Conservation (phyloP, 2,888 invertebrate species). For the Tenthredo livida region DNA sequence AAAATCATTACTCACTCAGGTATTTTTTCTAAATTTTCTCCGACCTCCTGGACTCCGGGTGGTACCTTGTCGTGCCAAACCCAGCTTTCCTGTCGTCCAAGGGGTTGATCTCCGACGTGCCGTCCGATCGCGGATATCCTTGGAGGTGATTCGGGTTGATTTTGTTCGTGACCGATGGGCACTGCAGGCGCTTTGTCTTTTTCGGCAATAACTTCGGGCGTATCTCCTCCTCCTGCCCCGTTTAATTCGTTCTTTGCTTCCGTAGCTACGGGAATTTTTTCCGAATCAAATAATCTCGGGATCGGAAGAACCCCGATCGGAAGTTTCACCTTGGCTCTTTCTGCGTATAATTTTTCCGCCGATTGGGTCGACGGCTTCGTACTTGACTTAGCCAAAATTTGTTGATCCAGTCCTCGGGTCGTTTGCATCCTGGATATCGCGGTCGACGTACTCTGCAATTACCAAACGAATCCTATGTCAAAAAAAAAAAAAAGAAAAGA, state of each 20-base stretch:
- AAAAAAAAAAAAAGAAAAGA: slow-evolving; percentile 14
- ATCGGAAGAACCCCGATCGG: slow-evolving; percentile 74
- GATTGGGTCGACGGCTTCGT: slow-evolving; percentile 59
- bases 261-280: slow-evolving; percentile 53
- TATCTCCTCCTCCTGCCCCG: slow-evolving; percentile 28
- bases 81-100: slow-evolving; percentile 60
- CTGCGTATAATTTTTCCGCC: slow-evolving; percentile 57
- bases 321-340: slow-evolving; percentile 67
- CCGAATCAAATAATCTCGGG: slow-evolving; percentile 68
- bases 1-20: slow-evolving; percentile 64
- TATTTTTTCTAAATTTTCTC: slow-evolving; percentile 71
- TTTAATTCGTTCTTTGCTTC: slow-evolving; percentile 5
- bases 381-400: slow-evolving; percentile 61
- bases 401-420: slow-evolving; percentile 54
- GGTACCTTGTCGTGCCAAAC: slow-evolving; percentile 64
- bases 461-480: not conserved
- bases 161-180: not conserved
- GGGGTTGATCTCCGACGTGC: slow-evolving; percentile 64
- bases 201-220: slow-evolving; percentile 53
- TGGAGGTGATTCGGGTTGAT: slow-evolving; percentile 54
- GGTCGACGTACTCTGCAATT: slow-evolving; percentile 61
- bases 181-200: slow-evolving; percentile 56
- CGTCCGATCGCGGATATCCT: slow-evolving; percentile 54
- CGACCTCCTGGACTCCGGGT: slow-evolving; percentile 74
- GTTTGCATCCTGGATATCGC: slow-evolving; percentile 57